phyloP scores from a whole-genome alignment of 1,140 invertebrate species.

The Polypedilum pembai region DNA sequence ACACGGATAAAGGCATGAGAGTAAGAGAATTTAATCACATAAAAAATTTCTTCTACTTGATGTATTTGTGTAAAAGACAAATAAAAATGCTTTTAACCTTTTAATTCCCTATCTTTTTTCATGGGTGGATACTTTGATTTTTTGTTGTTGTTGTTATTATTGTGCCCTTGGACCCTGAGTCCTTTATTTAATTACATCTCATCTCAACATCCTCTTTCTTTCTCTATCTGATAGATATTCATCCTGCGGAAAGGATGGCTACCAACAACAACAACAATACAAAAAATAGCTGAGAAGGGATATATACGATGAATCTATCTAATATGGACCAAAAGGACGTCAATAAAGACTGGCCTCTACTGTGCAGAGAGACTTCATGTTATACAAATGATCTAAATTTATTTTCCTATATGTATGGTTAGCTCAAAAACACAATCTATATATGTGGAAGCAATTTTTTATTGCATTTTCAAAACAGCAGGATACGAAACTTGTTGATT shows the following conservation, averaged over 20 bases:
- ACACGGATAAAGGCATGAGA: neutral
- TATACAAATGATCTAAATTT: constrained; percentile 6
- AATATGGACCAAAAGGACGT: no score
- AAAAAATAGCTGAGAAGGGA: no score
- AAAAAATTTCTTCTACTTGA: neutral
- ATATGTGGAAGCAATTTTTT: neutral
- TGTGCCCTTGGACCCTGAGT: neutral
- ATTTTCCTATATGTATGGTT: neutral
- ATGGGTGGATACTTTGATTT: neutral
- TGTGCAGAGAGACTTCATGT: neutral
- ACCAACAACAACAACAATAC: no score
- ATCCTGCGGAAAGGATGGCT: no score
- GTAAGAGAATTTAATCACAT: neutral
- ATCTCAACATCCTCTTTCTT: neutral
- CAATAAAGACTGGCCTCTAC: neutral
- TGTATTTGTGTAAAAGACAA: neutral
- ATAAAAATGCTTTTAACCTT: constrained; percentile 1
- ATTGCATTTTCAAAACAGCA: constrained; percentile 17
- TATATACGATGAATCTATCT: no score
- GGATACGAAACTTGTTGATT: constrained; percentile 2
- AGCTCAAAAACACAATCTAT: neutral
- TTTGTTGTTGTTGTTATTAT: no score
- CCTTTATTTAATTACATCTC: constrained; percentile 3
- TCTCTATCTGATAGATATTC: no score
- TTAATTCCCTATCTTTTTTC: neutral